Evolutionary conservation across 2,888 invertebrate genomes (phyloP).

Genomic region (Bombylius discolor): DNA sequence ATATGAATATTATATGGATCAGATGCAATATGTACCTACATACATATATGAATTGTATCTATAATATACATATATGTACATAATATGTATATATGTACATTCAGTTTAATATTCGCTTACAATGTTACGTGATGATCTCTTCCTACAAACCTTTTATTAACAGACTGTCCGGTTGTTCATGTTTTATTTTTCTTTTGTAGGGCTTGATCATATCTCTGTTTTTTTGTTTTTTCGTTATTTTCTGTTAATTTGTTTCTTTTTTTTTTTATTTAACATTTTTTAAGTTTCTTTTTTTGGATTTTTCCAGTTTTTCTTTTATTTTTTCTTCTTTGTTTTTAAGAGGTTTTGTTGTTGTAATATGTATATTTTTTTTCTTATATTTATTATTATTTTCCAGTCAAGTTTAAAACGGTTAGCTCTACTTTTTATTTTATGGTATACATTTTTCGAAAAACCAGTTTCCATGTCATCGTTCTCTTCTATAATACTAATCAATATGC

Average conservation of each 20-base stretch:
- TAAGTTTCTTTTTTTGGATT: not conserved
- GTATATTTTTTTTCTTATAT: not conserved
- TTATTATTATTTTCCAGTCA: not conserved
- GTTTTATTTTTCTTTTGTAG: not conserved
- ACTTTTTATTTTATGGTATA: constrained; percentile 1
- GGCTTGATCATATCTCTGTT: not conserved
- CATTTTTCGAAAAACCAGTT: constrained; percentile 8
- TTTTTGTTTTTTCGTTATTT: not conserved
- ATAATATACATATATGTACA: no score
- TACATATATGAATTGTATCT: not conserved
- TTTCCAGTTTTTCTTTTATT: not conserved
- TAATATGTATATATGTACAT: not conserved
- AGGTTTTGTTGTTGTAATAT: not conserved
- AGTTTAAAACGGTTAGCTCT: constrained; percentile 8
- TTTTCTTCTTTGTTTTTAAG: no score
- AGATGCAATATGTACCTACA: not conserved
- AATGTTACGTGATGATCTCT: constrained; percentile 8
- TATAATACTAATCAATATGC: constrained; percentile 1
- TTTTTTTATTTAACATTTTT: not conserved
- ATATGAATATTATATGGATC: not conserved
- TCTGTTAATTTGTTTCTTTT: not conserved
- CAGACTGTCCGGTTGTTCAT: constrained; percentile 1
- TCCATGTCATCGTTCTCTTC: constrained; percentile 1
- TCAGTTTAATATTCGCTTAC: not conserved
- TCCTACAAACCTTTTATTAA: constrained; percentile 9